Conservation (phyloP, 2,113 vertebrate genomes). For the Cinclus cinclus region DNA sequence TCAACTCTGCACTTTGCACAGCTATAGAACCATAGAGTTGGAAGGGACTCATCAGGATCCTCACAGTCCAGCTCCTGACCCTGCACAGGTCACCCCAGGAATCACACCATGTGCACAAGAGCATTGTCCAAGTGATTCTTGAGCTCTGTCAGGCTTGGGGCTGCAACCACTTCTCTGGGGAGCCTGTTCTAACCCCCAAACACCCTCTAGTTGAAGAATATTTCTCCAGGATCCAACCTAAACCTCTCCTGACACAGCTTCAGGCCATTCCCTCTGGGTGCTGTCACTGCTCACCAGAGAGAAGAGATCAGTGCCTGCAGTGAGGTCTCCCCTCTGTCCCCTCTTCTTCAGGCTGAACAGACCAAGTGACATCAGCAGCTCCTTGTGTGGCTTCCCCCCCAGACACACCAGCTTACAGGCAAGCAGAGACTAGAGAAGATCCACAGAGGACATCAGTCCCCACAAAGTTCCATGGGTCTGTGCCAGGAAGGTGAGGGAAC, state of each 20-base stretch:
- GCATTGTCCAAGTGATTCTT: background rate
- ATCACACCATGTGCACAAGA: background rate
- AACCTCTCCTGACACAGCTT: background rate
- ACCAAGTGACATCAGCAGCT: too few species aligned
- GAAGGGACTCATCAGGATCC: background rate
- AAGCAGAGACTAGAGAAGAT: background rate
- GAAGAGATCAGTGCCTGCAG: background rate
- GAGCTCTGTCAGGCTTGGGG: background rate
- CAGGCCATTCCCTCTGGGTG: fast-evolving
- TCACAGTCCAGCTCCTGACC: background rate
- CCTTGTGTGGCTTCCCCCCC: background rate
- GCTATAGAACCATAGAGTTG: background rate
- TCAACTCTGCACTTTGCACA: background rate
- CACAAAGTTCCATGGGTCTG: fast-evolving
- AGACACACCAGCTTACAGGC: background rate
- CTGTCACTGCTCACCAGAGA: background rate
- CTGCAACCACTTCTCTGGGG: background rate
- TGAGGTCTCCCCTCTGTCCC: background rate
- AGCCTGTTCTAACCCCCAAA: background rate
- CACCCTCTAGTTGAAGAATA: background rate
- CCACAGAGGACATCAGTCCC: fast-evolving
- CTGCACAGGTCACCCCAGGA: background rate
- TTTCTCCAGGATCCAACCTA: too few species aligned
- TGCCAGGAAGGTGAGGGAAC: background rate
- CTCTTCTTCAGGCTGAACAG: background rate